Base-by-base conservation (phyloP, 2,888 invertebrate species). In the Itoplectis maculator region DNA sequence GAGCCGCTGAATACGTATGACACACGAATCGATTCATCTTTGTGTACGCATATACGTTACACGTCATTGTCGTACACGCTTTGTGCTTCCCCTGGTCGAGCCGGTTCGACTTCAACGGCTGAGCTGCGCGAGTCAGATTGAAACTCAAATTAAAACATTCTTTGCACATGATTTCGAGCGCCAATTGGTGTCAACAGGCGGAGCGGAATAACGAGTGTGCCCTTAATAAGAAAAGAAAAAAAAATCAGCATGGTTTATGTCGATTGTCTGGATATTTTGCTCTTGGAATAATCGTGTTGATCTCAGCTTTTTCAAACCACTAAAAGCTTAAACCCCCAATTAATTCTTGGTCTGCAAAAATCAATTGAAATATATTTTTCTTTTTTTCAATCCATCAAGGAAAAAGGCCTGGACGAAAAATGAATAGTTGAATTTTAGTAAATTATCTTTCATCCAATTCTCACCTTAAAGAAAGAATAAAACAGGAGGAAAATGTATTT, bases 51-150 rank as follows among this genome's bases (percentile, higher is more conserved):
- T 45, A 42, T 59, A 29, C 11, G 35, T 20, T 37, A 61, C 73
- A 73, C 56, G 45, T 76, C 72, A 37, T 72, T 49, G 66, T 77
- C 61, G 47, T 68, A 68, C 68, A 68, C 35, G 76, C 72, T 81
- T 81, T 66, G 76, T 65, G 65, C 70, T 72, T 15, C n/a, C 18
- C n/a, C 42, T 35, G 59, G 45, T 59, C 45, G 42, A 56, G 42
- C 37, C 40, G 18, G 59, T 42, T 70, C 56, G 45, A 13, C 1
- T 29, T n/a, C n/a, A n/a, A n/a, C 29, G 70, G 23, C 29, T 23
- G 61, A n/a, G n/a, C n/a, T n/a, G 9, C 6, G 37, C 61, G 61
- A 61, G 37, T 61, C 35, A 37, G 61, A 61, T 61, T 37, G 37
- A 6, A 37, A 61, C 37, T 61, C 61, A 61, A 61, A 61, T 61